A percentile compares a stretch with the other conserved stretches of the same genome.
Evolutionary conservation across 2,113 vertebrate species (phyloP).

Genomic region (Lethenteron reissneri): DNA sequence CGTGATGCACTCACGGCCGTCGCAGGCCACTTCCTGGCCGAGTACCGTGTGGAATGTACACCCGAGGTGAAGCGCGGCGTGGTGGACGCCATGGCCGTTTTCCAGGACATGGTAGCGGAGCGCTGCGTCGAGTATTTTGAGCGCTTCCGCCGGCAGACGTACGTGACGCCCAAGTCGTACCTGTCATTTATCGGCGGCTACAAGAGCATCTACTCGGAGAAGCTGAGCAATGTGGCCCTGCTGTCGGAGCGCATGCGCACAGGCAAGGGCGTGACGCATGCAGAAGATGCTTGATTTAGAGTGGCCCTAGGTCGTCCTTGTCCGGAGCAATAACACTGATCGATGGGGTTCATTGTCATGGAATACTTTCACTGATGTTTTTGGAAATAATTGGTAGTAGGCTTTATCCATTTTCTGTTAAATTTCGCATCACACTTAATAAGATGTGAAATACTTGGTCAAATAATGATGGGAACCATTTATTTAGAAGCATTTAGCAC

Average conservation of each 20-base stretch:
- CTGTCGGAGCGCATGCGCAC: conserved; percentile 39
- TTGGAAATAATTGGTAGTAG: no score
- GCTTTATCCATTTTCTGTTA: no score
- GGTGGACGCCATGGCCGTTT: conserved; percentile 38
- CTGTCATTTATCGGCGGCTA: conserved; percentile 46
- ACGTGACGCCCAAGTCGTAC: conserved; percentile 51
- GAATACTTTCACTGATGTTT: no score
- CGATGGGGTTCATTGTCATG: no score
- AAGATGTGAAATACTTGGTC: no score
- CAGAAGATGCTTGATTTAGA: neutral
- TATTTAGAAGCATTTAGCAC: no score
- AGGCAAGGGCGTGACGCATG: conserved; percentile 22
- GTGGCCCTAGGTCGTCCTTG: neutral
- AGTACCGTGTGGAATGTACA: conserved; percentile 34
- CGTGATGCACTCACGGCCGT: conserved; percentile 46
- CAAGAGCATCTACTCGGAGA: conserved; percentile 36
- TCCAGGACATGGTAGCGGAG: conserved; percentile 46
- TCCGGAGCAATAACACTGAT: neutral
- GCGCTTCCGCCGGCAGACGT: conserved; percentile 35
- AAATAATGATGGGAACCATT: no score
- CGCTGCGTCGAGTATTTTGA: conserved; percentile 42
- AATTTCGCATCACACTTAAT: no score
- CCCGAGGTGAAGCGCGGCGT: conserved; percentile 33
- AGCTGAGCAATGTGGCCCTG: conserved; percentile 25
- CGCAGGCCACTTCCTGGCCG: conserved; percentile 36